These are phyloP conservation scores for Nothoprocta pentlandii DNA, from an alignment of 2,113 vertebrate species.

Conservation along the genomic window DNA sequence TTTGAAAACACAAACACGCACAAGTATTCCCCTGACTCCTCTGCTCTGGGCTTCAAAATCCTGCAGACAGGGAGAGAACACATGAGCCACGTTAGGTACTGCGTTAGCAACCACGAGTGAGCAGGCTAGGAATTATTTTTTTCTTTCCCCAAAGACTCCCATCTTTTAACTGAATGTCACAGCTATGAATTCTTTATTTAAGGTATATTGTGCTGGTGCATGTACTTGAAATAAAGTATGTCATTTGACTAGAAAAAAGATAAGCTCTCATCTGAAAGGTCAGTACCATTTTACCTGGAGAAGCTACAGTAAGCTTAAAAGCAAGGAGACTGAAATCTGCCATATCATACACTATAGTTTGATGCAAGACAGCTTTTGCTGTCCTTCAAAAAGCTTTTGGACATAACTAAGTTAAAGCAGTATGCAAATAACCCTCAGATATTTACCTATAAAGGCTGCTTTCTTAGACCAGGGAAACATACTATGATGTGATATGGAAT, in stretches of 20 bases:
- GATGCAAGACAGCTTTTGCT: not conserved
- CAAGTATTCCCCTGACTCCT: slow-evolving; percentile 95
- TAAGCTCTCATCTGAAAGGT: not conserved
- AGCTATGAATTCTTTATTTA: not conserved
- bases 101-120: not conserved
- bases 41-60: slow-evolving; percentile 90
- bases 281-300: not conserved
- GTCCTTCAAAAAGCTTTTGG: not conserved
- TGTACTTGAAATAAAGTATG: not conserved
- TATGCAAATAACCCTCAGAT: accelerated
- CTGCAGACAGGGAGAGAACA: slow-evolving; percentile 79
- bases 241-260: not conserved
- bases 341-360: not conserved
- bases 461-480: too few species aligned
- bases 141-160: not conserved
- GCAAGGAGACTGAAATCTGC: not conserved
- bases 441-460: not conserved
- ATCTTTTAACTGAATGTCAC: not conserved
- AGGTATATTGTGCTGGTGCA: not conserved
- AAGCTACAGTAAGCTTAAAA: not conserved
- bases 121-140: not conserved
- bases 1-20: slow-evolving; percentile 92
- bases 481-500: accelerated
- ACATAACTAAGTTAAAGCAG: not conserved
- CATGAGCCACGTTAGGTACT: not conserved